Evolutionary conservation across 2,113 vertebrate genomes (phyloP).

Genomic region (Halcyon senegalensis): DNA sequence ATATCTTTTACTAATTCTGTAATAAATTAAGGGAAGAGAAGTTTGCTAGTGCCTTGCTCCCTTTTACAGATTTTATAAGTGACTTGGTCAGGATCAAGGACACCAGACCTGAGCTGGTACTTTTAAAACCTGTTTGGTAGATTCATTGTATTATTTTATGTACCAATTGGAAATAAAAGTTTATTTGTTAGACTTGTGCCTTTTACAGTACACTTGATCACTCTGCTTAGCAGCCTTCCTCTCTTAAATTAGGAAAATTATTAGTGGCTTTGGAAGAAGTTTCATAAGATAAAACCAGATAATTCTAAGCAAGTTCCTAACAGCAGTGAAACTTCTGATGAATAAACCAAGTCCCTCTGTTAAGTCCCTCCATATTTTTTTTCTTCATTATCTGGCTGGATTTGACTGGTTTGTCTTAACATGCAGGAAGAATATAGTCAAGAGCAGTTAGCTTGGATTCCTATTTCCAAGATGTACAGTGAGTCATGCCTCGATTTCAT

Average conservation of each 20-base stretch:
- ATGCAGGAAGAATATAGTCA: conserved; percentile 85
- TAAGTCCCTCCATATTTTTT: neutral
- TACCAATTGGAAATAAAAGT: neutral
- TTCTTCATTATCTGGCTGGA: neutral
- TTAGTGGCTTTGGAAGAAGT: neutral
- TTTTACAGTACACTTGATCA: neutral
- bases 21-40: neutral
- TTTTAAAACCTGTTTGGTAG: neutral
- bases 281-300: neutral
- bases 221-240: neutral
- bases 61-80: neutral
- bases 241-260: neutral
- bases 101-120: neutral
- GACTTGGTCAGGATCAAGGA: neutral
- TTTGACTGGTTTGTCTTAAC: neutral
- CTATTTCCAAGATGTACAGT: conserved; percentile 68
- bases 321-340: neutral
- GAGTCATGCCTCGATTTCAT: conserved; percentile 86
- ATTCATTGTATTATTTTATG: neutral
- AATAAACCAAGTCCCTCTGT: neutral
- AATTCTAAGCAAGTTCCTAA: neutral
- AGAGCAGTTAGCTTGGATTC: conserved; percentile 84
- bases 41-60: neutral
- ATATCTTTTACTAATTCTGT: neutral
- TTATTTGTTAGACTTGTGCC: neutral